Evolutionary conservation across 2,797 vertebrate genomes (phyloP).

Genomic region (Sebastes oblongus): DNA sequence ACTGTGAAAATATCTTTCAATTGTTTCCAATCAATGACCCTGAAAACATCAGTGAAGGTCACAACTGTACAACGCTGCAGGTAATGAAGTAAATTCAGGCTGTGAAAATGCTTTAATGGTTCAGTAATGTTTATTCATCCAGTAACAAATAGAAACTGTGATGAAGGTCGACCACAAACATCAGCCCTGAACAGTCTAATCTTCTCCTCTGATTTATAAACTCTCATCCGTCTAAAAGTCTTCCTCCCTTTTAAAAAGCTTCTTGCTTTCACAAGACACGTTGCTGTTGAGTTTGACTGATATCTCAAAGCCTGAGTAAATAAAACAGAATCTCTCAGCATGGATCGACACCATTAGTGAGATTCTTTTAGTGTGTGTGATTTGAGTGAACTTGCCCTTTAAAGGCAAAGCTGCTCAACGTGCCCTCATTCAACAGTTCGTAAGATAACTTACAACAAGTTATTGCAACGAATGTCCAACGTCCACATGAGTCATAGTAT

Average conservation of each 20-base stretch:
- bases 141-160: not conserved
- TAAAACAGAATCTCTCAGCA: not conserved
- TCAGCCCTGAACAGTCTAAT: not conserved
- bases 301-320: not conserved
- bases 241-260: not conserved
- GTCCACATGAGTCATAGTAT: no score
- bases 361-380: not conserved
- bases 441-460: no score
- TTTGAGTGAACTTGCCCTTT: not conserved
- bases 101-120: not conserved
- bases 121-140: not conserved
- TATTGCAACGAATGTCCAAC: no score
- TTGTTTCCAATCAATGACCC: not conserved
- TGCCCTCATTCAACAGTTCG: no score
- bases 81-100: not conserved
- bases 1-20: not conserved
- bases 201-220: not conserved
- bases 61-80: not conserved
- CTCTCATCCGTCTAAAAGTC: not conserved
- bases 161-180: not conserved
- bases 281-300: not conserved
- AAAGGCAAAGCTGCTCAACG: not conserved
- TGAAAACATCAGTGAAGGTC: not conserved
- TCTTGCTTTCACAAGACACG: not conserved
- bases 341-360: no score